These are phyloP conservation scores for Psittacula echo DNA, from an alignment of 2,797 vertebrate species.

Conservation along the genomic window DNA sequence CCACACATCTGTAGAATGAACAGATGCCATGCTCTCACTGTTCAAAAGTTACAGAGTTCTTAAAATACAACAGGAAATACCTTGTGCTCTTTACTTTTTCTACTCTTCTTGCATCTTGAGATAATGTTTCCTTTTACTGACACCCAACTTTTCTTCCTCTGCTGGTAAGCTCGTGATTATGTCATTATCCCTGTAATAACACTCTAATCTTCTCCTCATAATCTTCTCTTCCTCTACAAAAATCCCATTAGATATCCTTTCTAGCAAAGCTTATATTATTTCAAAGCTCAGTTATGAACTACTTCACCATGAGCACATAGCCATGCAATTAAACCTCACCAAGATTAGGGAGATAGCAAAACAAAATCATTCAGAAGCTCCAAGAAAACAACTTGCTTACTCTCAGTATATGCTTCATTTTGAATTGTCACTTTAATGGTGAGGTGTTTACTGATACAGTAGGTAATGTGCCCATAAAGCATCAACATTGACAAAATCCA, in stretches of 20 bases:
- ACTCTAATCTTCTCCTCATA: neutral
- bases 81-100: neutral
- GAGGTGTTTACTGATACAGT: constrained; percentile 41
- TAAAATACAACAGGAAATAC: neutral
- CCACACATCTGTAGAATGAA: neutral
- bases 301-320: constrained; percentile 20
- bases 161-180: constrained; percentile 30
- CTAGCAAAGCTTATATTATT: constrained; percentile 33
- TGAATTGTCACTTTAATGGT: constrained; percentile 69
- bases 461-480: constrained; percentile 9
- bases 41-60: neutral
- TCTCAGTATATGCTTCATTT: constrained; percentile 61
- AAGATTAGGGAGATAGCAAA: constrained; percentile 45
- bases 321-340: constrained; percentile 42
- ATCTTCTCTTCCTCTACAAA: constrained; percentile 20
- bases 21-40: neutral
- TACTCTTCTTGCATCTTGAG: neutral
- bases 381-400: constrained; percentile 66
- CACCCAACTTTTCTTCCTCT: neutral
- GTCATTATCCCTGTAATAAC: constrained; percentile 44
- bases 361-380: constrained; percentile 50
- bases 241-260: constrained; percentile 36
- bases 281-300: constrained; percentile 15
- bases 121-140: constrained; percentile 19
- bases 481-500: constrained; percentile 39